phyloP scores from a whole-genome alignment of 2,113 vertebrate species.

The rat (Rattus norvegicus) region DNA sequence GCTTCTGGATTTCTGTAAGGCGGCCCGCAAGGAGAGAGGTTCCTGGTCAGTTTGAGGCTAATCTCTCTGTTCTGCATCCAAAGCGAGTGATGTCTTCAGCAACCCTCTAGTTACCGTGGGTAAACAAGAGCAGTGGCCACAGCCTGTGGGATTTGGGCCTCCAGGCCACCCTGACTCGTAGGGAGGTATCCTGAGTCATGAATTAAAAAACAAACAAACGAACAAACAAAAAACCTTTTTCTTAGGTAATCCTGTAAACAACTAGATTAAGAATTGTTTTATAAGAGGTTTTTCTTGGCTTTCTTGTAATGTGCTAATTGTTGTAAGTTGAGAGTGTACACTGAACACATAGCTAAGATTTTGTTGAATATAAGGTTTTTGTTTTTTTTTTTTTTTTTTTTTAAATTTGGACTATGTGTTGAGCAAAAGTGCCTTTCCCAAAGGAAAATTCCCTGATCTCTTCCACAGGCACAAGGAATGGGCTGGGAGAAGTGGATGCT shows the following conservation, averaged over 20 bases:
- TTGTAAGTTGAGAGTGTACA: neutral
- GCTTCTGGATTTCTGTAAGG: neutral
- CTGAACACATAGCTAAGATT: neutral
- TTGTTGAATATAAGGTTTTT: neutral
- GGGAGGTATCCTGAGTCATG: neutral
- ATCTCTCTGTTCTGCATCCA: neutral
- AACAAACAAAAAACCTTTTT: neutral
- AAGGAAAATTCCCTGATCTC: neutral
- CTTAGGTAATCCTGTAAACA: neutral
- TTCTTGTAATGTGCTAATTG: neutral
- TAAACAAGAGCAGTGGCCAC: neutral
- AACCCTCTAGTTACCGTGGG: neutral
- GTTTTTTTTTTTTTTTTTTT: too few relatives aligned
- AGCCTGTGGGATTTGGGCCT: neutral
- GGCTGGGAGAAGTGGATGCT: neutral
- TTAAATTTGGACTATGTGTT: slow-evolving; percentile 15
- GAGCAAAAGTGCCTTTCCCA: neutral
- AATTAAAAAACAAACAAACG: neutral
- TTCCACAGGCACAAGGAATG: neutral
- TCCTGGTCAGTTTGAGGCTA: neutral
- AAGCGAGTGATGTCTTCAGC: neutral
- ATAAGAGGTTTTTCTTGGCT: neutral
- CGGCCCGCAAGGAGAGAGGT: neutral
- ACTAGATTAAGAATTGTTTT: neutral
- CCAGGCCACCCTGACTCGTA: too few relatives aligned